phyloP scores from a whole-genome alignment of 35 echinoderm and acorn worm species.

The Apostichopus japonicus region DNA sequence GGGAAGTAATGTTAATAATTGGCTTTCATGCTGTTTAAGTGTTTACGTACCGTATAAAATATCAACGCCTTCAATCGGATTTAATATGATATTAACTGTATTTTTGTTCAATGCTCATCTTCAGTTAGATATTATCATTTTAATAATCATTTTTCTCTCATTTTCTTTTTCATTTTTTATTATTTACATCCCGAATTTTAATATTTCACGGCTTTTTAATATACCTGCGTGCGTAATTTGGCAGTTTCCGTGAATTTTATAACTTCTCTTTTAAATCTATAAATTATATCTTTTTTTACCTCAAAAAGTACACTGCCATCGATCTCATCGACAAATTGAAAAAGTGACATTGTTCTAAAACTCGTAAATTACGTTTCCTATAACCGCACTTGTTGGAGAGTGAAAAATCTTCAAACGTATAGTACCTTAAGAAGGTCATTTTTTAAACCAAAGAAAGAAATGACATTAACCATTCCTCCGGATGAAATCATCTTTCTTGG shows the following conservation, averaged over 20 bases:
- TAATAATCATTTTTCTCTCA: not conserved
- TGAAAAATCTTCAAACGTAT: too few relatives aligned
- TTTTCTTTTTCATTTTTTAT: not conserved
- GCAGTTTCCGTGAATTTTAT: not conserved
- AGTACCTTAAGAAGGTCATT: too few relatives aligned
- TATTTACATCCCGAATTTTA: not conserved
- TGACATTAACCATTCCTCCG: too few relatives aligned
- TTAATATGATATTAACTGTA: too few relatives aligned
- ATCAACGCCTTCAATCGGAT: too few relatives aligned
- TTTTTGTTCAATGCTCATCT: too few relatives aligned
- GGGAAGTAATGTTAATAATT: too few relatives aligned
- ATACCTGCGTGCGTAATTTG: not conserved
- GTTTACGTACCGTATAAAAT: too few relatives aligned
- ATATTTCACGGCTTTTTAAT: not conserved
- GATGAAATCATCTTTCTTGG: not conserved
- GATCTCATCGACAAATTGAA: not conserved
- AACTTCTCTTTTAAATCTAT: not conserved
- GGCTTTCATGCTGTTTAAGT: too few relatives aligned
- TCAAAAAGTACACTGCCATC: not conserved
- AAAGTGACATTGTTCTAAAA: not conserved
- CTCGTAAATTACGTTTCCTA: not conserved
- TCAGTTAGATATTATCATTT: too few relatives aligned
- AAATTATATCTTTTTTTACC: not conserved
- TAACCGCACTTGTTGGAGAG: not conserved
- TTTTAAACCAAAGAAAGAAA: too few relatives aligned